A percentile compares a stretch with the other conserved stretches of the same genome.
Conservation (phyloP, 2,113 vertebrate genomes). For the Nanorana parkeri region DNA sequence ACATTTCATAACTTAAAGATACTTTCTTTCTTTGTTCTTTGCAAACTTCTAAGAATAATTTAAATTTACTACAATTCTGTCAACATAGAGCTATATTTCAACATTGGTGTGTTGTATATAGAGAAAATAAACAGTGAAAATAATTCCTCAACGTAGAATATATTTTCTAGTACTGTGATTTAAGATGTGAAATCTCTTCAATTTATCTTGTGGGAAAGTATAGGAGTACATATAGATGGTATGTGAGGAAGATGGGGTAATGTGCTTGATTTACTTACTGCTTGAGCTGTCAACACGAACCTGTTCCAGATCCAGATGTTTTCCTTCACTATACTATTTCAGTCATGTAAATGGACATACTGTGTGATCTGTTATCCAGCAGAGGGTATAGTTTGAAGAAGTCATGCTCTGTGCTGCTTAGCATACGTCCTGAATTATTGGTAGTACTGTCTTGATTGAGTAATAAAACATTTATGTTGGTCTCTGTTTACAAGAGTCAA, state of each 20-base stretch:
- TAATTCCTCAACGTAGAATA: no score
- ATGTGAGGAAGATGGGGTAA: background rate
- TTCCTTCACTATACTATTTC: conserved; percentile 3
- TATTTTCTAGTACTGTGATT: background rate
- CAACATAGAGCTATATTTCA: no score
- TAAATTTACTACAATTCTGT: no score
- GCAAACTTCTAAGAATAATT: no score
- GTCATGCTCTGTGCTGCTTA: no score
- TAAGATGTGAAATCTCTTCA: background rate
- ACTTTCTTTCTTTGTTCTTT: no score
- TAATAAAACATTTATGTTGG: background rate
- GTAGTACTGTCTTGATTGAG: background rate
- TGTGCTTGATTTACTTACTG: background rate
- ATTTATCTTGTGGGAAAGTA: background rate
- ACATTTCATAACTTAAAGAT: no score
- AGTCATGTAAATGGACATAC: background rate
- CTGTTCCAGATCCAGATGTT: conserved; percentile 28
- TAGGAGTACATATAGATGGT: no score
- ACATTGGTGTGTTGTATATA: no score
- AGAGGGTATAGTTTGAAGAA: background rate
- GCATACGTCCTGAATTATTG: no score
- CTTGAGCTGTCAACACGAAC: background rate
- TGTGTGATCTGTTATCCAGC: background rate
- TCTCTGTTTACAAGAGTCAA: background rate
- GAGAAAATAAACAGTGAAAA: no score